Evolutionary conservation across 2,888 invertebrate species (phyloP).

Genomic region (Keiferia lycopersicella): DNA sequence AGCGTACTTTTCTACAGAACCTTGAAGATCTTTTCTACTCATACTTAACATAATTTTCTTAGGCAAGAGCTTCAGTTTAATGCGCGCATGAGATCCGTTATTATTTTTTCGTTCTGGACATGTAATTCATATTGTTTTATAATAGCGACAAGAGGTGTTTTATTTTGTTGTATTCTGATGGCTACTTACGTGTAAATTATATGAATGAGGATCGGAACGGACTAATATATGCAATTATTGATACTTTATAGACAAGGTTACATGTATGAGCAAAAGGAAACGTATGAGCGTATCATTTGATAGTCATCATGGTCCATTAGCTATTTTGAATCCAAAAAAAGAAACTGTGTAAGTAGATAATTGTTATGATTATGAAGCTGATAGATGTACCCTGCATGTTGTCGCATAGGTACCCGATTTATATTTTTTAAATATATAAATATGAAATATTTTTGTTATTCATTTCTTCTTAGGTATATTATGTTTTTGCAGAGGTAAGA

Average conservation of each 20-base stretch:
- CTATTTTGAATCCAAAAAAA: not conserved
- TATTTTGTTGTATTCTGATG: slow-evolving; percentile 36
- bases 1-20: too few species aligned
- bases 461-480: too few species aligned
- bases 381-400: not conserved
- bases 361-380: not conserved
- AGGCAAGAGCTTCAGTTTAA: slow-evolving; percentile 47
- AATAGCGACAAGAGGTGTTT: slow-evolving; percentile 36
- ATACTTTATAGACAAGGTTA: slow-evolving; percentile 18
- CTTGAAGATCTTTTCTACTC: not conserved
- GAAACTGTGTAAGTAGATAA: not conserved
- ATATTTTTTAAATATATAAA: too few species aligned
- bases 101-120: slow-evolving; percentile 72
- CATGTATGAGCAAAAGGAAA: slow-evolving; percentile 11
- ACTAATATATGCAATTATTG: slow-evolving; percentile 21
- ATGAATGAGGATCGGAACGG: slow-evolving; percentile 17
- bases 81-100: slow-evolving; percentile 62
- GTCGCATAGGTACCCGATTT: not conserved
- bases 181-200: slow-evolving; percentile 23
- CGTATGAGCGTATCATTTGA: slow-evolving; percentile 15
- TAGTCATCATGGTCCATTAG: slow-evolving; percentile 10
- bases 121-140: slow-evolving; percentile 46
- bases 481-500: too few species aligned
- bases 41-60: slow-evolving; percentile 46
- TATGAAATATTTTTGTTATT: too few species aligned